These are phyloP conservation scores for Lacerta agilis DNA, from an alignment of 2,797 vertebrate genomes.

Conservation along the genomic window DNA sequence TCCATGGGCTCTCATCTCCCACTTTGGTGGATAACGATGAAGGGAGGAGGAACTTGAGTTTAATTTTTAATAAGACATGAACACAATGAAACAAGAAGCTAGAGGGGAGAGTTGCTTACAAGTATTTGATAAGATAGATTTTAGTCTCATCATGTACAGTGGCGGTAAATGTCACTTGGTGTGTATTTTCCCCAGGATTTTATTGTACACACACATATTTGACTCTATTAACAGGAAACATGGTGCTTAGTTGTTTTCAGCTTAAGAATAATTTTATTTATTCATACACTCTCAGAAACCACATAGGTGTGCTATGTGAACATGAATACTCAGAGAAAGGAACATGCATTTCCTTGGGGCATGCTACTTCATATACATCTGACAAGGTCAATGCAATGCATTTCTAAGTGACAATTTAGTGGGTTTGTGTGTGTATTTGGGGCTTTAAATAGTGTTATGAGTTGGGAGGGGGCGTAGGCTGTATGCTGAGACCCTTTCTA, in stretches of 20 bases:
- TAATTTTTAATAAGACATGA: constrained; percentile 22
- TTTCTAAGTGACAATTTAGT: background rate
- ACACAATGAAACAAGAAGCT: background rate
- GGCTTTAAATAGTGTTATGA: no score
- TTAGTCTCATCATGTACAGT: background rate
- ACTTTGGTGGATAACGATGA: constrained; percentile 30
- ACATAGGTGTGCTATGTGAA: background rate
- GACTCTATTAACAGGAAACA: constrained; percentile 26
- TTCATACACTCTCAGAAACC: background rate
- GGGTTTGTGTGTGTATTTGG: background rate
- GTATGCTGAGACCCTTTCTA: no score
- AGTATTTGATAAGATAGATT: constrained; percentile 13
- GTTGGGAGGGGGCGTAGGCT: no score
- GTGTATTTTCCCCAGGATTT: constrained; percentile 15
- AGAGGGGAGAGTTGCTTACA: background rate
- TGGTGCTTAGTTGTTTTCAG: background rate
- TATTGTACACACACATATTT: constrained; percentile 4
- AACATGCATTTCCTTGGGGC: background rate
- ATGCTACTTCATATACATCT: background rate
- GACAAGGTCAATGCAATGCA: background rate
- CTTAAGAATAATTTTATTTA: constrained; percentile 14
- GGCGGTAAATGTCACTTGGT: constrained; percentile 7
- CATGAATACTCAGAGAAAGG: background rate
- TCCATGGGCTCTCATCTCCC: constrained; percentile 1
- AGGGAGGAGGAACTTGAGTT: constrained; percentile 10